Evolutionary conservation across 1,140 invertebrate species (phyloP).

Genomic region (Gonatopus flavifemur): DNA sequence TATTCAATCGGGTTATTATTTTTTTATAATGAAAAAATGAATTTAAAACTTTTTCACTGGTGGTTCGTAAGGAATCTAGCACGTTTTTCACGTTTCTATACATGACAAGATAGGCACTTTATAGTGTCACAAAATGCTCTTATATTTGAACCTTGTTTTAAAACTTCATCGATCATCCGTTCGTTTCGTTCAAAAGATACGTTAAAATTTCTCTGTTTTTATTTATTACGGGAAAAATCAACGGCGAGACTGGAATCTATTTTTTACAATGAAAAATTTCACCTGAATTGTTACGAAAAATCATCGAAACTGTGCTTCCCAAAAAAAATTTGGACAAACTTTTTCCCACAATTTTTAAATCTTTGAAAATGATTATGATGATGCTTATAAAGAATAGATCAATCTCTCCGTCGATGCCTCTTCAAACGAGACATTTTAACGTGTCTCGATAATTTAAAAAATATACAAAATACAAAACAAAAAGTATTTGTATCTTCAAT

Average conservation of each 20-base stretch:
- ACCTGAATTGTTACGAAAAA: too few species aligned
- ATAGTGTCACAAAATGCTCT: conserved; percentile 55
- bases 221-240: too few species aligned
- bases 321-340: too few species aligned
- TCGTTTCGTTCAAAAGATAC: conserved; percentile 36
- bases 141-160: conserved; percentile 52
- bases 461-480: conserved; percentile 28
- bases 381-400: too few species aligned
- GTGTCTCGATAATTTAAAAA: conserved; percentile 23
- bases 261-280: too few species aligned
- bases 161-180: conserved; percentile 45
- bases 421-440: conserved; percentile 21
- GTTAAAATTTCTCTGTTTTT: conserved; percentile 28
- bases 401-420: too few species aligned
- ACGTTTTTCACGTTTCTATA: conserved; percentile 49
- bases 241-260: too few species aligned
- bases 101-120: conserved; percentile 57
- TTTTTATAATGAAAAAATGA: conserved; percentile 8
- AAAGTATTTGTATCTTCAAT: conserved; percentile 23
- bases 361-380: too few species aligned
- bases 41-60: conserved; percentile 8
- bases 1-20: neutral
- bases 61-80: conserved; percentile 36
- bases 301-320: too few species aligned
- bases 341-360: too few species aligned